These are phyloP conservation scores for Hydra vulgaris DNA, from an alignment of 30 jellyfish, hydroid and myxozoan genomes.

Conservation along the genomic window DNA sequence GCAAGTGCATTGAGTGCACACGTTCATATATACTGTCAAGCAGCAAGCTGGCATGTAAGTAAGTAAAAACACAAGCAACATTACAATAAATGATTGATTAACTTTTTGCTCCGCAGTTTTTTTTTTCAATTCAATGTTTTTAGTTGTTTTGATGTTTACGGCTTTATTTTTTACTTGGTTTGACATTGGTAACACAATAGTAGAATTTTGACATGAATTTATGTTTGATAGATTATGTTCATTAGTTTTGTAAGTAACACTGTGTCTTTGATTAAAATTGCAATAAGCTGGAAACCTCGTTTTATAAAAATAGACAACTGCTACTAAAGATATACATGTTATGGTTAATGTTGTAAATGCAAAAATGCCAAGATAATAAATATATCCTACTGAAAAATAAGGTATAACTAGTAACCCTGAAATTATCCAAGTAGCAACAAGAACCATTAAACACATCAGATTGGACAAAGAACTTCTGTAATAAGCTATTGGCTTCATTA, in stretches of 20 bases:
- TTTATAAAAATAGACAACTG: slow-evolving; percentile 1
- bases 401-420: neutral
- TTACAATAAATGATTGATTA: neutral
- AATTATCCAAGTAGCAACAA: slow-evolving; percentile 12
- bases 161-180: neutral
- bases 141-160: neutral
- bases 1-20: slow-evolving; percentile 16
- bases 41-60: slow-evolving; percentile 20
- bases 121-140: neutral
- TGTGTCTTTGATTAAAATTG: neutral
- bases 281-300: neutral
- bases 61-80: slow-evolving; percentile 15
- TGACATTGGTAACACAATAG: neutral
- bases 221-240: neutral
- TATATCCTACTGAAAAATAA: slow-evolving; percentile 15
- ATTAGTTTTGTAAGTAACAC: neutral
- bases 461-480: neutral
- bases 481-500: neutral
- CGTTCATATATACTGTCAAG: slow-evolving; percentile 12
- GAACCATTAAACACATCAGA: neutral
- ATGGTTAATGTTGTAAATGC: slow-evolving; percentile 10
- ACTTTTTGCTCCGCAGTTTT: slow-evolving; percentile 8
- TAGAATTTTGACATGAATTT: neutral
- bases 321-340: slow-evolving; percentile 4
- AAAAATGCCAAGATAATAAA: slow-evolving; percentile 4